Evolutionary conservation across 64 coral and sea anemone genomes (phyloP).

Genomic region (Pocillopora verrucosa): DNA sequence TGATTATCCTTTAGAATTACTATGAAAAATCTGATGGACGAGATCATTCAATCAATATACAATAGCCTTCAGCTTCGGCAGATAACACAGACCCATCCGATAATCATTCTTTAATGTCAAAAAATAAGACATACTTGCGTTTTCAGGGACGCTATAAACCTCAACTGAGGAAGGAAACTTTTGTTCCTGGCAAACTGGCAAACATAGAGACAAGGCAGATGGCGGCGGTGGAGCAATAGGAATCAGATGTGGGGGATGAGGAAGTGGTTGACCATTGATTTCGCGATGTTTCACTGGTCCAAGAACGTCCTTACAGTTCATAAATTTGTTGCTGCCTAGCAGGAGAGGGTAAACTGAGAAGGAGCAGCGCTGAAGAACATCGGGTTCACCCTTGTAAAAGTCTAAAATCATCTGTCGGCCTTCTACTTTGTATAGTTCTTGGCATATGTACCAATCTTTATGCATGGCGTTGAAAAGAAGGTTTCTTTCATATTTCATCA

Average conservation of each 20-base stretch:
- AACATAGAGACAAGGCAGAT: not conserved
- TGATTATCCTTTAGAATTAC: too few species aligned
- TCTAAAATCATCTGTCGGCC: not conserved
- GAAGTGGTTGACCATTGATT: slow-evolving; percentile 32
- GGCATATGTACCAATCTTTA: slow-evolving; percentile 71
- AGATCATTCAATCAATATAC: too few species aligned
- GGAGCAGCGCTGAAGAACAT: slow-evolving; percentile 20
- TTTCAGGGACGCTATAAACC: not conserved
- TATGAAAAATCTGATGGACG: too few species aligned
- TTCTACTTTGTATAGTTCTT: not conserved
- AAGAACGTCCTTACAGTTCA: slow-evolving; percentile 54
- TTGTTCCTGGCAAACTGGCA: slow-evolving; percentile 1
- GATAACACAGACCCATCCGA: not conserved
- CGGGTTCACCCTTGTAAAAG: slow-evolving; percentile 28
- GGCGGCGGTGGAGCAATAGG: not conserved
- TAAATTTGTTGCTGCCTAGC: slow-evolving; percentile 6
- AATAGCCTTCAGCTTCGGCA: not conserved
- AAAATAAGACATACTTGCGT: not conserved
- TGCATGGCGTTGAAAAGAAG: slow-evolving; percentile 32
- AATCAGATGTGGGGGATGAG: slow-evolving; percentile 22
- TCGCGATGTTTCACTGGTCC: not conserved
- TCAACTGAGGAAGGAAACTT: not conserved
- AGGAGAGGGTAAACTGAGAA: not conserved
- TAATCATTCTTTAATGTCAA: not conserved
- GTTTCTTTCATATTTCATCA: slow-evolving; percentile 6